A percentile compares a stretch with the other conserved stretches of the same genome.
Evolutionary conservation across 2,113 vertebrate species (phyloP).

Genomic region (Cyanistes caeruleus): DNA sequence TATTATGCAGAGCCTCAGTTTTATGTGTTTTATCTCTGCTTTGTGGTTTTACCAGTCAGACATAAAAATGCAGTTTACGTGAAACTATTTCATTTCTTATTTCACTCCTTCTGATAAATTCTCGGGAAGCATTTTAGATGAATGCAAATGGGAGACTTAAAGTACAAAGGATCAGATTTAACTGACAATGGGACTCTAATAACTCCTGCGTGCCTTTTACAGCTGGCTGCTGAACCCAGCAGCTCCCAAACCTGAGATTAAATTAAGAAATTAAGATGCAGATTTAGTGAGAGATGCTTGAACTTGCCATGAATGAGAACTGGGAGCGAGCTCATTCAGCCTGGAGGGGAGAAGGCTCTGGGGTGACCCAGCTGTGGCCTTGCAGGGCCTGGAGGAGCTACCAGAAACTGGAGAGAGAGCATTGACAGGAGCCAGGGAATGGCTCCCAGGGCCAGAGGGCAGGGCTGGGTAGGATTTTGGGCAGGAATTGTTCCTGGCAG

Average conservation of each 20-base stretch:
- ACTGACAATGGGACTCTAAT: not conserved
- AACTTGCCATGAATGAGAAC: not conserved
- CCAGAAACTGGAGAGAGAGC: not conserved
- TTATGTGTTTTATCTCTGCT: conserved; percentile 43
- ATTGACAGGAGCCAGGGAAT: not conserved
- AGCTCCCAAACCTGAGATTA: not conserved
- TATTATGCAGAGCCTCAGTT: conserved; percentile 27
- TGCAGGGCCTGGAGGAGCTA: not conserved
- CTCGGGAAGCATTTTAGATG: conserved; percentile 3
- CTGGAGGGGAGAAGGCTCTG: not conserved
- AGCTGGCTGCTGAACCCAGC: not conserved
- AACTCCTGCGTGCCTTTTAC: not conserved
- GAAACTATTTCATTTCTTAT: conserved; percentile 50
- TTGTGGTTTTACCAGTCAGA: conserved; percentile 37
- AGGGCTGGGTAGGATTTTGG: accelerated
- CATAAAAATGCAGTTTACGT: conserved; percentile 11
- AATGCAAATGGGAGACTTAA: conserved; percentile 43
- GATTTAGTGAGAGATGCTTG: not conserved
- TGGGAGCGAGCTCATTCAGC: not conserved
- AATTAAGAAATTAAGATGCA: conserved; percentile 51
- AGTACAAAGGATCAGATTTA: conserved; percentile 20
- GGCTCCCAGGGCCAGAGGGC: not conserved
- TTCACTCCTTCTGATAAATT: conserved; percentile 22
- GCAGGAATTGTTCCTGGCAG: accelerated
- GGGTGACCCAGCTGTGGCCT: not conserved